Conservation (phyloP, 2,113 vertebrate species). For the Elephantulus edwardii region DNA sequence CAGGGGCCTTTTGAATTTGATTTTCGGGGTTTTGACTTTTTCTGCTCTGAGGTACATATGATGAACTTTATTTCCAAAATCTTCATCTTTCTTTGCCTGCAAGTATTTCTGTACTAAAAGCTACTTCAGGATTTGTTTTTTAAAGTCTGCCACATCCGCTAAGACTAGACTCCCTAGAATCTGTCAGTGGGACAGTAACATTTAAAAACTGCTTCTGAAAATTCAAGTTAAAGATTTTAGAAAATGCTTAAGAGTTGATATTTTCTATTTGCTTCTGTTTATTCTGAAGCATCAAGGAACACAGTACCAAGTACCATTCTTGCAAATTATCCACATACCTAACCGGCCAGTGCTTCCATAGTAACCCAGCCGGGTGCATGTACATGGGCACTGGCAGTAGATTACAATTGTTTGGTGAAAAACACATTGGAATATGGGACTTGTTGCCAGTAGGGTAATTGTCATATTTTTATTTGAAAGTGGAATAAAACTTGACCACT, state of each 20-base stretch:
- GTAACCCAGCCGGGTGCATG: constrained; percentile 89
- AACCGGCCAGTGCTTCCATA: constrained; percentile 90
- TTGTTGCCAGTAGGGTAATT: constrained; percentile 78
- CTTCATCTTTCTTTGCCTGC: constrained; percentile 79
- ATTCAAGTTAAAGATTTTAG: constrained; percentile 78
- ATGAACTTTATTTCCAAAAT: constrained; percentile 75
- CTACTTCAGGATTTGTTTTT: no score
- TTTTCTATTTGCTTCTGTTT: constrained; percentile 84
- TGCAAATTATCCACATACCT: constrained; percentile 86
- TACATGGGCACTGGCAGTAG: constrained; percentile 81
- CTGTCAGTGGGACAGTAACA: constrained; percentile 78
- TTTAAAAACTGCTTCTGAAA: constrained; percentile 81
- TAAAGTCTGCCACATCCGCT: no score
- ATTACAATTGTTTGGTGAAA: constrained; percentile 79
- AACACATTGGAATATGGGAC: constrained; percentile 73
- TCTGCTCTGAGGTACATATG: constrained; percentile 66
- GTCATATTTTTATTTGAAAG: constrained; percentile 74
- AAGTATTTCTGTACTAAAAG: constrained; percentile 70
- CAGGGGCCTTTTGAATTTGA: constrained; percentile 43
- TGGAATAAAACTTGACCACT: constrained; percentile 77
- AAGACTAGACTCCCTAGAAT: constrained; percentile 82
- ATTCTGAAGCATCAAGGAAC: constrained; percentile 83
- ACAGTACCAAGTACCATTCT: constrained; percentile 90
- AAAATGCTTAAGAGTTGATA: constrained; percentile 79
- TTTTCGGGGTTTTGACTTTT: constrained; percentile 60